Percentiles rank a stretch among this genome's conserved stretches.
phyloP scores from a whole-genome alignment of 2,888 invertebrate genomes.

The Cheilosia scutellata region DNA sequence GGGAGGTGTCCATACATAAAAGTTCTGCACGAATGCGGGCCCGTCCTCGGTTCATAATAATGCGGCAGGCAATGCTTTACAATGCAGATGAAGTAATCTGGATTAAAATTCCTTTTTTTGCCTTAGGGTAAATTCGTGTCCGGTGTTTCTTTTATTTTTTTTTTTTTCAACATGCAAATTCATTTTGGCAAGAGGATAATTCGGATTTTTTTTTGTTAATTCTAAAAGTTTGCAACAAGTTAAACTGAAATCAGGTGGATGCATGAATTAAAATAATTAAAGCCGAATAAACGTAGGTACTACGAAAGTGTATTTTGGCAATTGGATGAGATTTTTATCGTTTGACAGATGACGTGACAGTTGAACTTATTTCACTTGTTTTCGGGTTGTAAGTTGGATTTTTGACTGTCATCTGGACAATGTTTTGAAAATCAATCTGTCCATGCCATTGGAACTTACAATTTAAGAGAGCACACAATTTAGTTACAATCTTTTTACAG shows the following conservation, averaged over 20 bases:
- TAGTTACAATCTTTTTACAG: too few relatives aligned
- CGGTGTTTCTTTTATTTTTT: conserved; percentile 5
- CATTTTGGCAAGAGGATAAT: conserved; percentile 21
- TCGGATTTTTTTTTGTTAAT: not conserved
- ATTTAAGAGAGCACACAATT: too few relatives aligned
- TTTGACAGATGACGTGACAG: not conserved
- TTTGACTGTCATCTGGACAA: too few relatives aligned
- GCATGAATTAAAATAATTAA: not conserved
- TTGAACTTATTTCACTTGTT: not conserved
- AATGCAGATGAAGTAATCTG: conserved; percentile 73
- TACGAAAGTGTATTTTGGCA: too few relatives aligned
- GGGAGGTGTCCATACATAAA: conserved; percentile 59
- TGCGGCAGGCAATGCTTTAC: conserved; percentile 57
- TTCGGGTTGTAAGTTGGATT: too few relatives aligned
- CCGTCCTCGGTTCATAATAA: conserved; percentile 44
- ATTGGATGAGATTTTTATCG: not conserved
- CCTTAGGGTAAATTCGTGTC: conserved; percentile 28
- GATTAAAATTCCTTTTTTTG: conserved; percentile 40
- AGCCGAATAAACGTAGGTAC: not conserved
- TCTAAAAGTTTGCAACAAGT: not conserved
- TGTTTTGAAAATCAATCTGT: too few relatives aligned
- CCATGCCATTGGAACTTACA: too few relatives aligned
- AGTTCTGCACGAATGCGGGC: conserved; percentile 56
- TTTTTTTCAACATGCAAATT: conserved; percentile 54
- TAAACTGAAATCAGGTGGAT: not conserved